phyloP scores from a whole-genome alignment of 2,888 invertebrate genomes.

The Gymnocheta viridis region DNA sequence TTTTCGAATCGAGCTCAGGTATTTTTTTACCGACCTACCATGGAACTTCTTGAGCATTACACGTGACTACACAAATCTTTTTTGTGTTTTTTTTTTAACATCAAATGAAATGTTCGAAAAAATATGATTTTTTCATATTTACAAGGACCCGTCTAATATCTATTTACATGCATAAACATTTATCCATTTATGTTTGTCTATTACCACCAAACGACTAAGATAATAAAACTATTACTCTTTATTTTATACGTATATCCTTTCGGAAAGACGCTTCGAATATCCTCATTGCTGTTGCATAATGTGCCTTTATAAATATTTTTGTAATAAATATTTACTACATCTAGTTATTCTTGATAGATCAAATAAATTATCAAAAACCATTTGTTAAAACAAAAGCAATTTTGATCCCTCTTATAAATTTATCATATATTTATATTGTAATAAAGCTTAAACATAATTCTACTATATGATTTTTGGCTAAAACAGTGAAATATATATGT shows the following conservation, averaged over 20 bases:
- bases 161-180: too few relatives aligned
- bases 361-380: constrained; percentile 63
- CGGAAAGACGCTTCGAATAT: neutral
- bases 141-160: too few relatives aligned
- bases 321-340: constrained; percentile 56
- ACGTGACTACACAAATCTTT: too few relatives aligned
- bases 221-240: constrained; percentile 42
- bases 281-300: constrained; percentile 1
- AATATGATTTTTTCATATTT: too few relatives aligned
- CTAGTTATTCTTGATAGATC: constrained; percentile 49
- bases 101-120: too few relatives aligned
- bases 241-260: neutral
- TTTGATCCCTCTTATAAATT: constrained; percentile 64
- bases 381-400: constrained; percentile 65
- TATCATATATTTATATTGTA: constrained; percentile 9
- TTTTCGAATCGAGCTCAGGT: too few relatives aligned
- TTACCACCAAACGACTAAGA: neutral
- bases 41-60: too few relatives aligned
- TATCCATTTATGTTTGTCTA: neutral
- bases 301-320: constrained; percentile 46
- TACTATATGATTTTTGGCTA: neutral
- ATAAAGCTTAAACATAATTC: neutral
- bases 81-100: too few relatives aligned
- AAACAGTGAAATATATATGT: neutral
- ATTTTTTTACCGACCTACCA: too few relatives aligned